phyloP scores from a whole-genome alignment of 2,113 vertebrate species.

The Tachuris rubrigastra region DNA sequence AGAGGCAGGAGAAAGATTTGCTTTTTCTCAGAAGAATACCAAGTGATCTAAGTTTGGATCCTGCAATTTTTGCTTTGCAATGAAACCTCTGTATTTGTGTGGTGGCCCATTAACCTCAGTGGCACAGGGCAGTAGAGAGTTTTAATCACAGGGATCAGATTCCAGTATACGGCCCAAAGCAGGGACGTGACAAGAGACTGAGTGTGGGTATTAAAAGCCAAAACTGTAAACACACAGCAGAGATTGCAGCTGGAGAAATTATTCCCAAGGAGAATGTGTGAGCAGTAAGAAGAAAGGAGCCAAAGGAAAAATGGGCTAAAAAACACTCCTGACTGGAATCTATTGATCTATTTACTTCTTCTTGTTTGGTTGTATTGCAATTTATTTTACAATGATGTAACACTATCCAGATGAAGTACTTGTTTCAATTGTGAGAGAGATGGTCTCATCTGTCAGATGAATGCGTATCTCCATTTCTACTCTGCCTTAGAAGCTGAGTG shows the following conservation, averaged over 20 bases:
- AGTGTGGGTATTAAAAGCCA: not conserved
- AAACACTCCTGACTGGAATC: not conserved
- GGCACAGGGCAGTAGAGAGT: not conserved
- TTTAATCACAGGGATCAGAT: not conserved
- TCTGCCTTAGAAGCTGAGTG: not conserved
- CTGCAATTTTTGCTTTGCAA: not conserved
- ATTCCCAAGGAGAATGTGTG: not conserved
- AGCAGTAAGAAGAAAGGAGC: not conserved
- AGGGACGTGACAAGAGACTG: not conserved
- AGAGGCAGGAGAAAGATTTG: not conserved
- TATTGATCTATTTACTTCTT: not conserved
- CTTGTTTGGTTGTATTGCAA: not conserved
- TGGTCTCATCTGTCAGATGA: not conserved
- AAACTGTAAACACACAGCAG: not conserved
- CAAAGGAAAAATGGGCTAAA: not conserved
- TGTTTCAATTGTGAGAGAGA: not conserved
- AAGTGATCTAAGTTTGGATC: not conserved
- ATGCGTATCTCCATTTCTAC: not conserved
- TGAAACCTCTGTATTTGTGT: not conserved
- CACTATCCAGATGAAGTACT: not conserved
- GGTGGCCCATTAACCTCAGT: not conserved
- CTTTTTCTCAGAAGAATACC: not conserved
- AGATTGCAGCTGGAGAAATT: not conserved
- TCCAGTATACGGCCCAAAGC: not conserved
- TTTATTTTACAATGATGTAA: not conserved